phyloP scores from a whole-genome alignment of 2,113 vertebrate genomes.

The Aleadryas rufinucha region DNA sequence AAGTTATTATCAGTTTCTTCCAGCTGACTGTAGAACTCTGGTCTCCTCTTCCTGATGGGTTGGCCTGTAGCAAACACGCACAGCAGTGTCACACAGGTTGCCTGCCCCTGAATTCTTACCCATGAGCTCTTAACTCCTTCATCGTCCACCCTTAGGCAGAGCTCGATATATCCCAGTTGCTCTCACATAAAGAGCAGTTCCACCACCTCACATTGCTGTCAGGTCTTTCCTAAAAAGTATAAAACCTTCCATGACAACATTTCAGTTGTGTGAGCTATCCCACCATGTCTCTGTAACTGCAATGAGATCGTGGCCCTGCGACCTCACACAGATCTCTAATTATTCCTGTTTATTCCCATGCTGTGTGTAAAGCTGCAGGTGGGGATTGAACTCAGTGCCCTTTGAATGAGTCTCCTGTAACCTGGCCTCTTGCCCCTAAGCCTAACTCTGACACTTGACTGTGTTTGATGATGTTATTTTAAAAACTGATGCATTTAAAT shows the following conservation, averaged over 20 bases:
- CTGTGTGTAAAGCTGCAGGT: background rate
- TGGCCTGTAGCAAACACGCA: background rate
- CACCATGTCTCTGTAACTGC: background rate
- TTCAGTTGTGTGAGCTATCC: background rate
- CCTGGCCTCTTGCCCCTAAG: background rate
- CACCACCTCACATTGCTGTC: background rate
- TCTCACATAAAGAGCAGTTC: background rate
- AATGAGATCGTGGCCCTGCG: accelerated
- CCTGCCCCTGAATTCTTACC: background rate
- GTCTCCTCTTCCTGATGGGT: background rate
- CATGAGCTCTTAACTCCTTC: background rate
- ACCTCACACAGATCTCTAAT: background rate
- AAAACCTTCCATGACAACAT: background rate
- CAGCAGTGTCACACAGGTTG: background rate
- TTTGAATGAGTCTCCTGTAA: background rate
- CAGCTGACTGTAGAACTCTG: background rate
- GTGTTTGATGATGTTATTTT: background rate
- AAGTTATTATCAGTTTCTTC: background rate
- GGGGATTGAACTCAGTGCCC: background rate
- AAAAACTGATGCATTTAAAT: background rate
- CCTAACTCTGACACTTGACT: background rate
- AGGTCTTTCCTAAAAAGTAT: background rate
- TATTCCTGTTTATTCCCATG: background rate
- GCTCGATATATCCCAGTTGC: accelerated
- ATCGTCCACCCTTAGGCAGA: background rate